Evolutionary conservation across 2,797 vertebrate species (phyloP).

Genomic region (Catostomus latipinnis): DNA sequence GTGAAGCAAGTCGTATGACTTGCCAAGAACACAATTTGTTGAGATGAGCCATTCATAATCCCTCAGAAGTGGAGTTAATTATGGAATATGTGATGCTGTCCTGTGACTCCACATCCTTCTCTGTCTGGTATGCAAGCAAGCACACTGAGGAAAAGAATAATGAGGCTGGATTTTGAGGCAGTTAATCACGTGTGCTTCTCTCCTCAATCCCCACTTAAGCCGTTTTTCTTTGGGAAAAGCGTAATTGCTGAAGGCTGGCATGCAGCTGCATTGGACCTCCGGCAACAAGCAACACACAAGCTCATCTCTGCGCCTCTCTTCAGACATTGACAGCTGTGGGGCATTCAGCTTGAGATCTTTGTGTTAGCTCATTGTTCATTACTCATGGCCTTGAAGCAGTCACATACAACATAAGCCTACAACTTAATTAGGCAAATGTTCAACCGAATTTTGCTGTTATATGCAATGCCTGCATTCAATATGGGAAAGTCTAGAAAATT

Average conservation of each 20-base stretch:
- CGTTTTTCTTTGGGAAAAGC: constrained; percentile 66
- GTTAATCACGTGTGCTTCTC: constrained; percentile 66
- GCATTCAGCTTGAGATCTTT: constrained; percentile 60
- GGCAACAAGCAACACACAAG: constrained; percentile 68
- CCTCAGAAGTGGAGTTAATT: constrained; percentile 35
- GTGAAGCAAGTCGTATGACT: constrained; percentile 31
- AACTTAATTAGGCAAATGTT: constrained; percentile 37
- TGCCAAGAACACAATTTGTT: constrained; percentile 2
- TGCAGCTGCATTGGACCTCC: constrained; percentile 76
- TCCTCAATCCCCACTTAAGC: constrained; percentile 55
- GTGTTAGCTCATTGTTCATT: constrained; percentile 66
- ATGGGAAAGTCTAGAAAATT: neutral
- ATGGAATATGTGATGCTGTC: constrained; percentile 37
- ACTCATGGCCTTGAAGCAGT: constrained; percentile 76
- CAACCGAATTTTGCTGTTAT: neutral
- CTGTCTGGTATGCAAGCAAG: constrained; percentile 32
- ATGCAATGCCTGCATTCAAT: neutral
- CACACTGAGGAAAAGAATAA: constrained; percentile 51
- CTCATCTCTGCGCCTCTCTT: constrained; percentile 47
- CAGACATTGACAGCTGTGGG: constrained; percentile 58
- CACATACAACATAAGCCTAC: constrained; percentile 64
- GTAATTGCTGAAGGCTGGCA: constrained; percentile 76
- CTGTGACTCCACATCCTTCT: constrained; percentile 35
- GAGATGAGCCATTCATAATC: constrained; percentile 37
- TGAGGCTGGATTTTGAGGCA: constrained; percentile 59